phyloP scores from a whole-genome alignment of 2,797 vertebrate genomes.

The Nannoperca obscura region DNA sequence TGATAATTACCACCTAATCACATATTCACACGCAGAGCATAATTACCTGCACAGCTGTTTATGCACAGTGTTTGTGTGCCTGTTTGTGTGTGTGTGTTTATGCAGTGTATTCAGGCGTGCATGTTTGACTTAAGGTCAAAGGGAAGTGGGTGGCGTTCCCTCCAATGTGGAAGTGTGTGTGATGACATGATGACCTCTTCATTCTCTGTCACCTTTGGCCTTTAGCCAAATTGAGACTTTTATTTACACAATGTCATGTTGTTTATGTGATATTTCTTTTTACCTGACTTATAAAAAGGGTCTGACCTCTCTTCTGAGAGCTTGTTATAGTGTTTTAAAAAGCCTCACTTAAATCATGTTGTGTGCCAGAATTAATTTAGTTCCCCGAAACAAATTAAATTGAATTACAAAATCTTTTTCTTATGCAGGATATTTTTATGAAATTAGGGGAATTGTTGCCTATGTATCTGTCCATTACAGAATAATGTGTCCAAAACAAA shows the following conservation, averaged over 20 bases:
- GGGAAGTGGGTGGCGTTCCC: slow-evolving; percentile 65
- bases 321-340: not conserved
- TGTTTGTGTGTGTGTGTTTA: slow-evolving; percentile 14
- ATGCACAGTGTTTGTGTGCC: slow-evolving; percentile 22
- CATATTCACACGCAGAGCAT: slow-evolving; percentile 37
- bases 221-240: slow-evolving; percentile 21
- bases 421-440: not conserved
- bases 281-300: not conserved
- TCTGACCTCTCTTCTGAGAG: not conserved
- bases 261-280: slow-evolving; percentile 6
- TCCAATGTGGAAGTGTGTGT: slow-evolving; percentile 73
- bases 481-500: not conserved
- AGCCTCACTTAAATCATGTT: not conserved
- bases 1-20: slow-evolving; percentile 70
- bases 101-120: slow-evolving; percentile 6
- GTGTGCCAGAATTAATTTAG: not conserved
- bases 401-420: not conserved
- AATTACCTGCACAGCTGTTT: slow-evolving; percentile 60
- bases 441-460: not conserved
- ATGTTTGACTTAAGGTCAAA: slow-evolving; percentile 48
- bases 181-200: slow-evolving; percentile 69
- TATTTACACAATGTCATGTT: slow-evolving; percentile 18
- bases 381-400: not conserved
- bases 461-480: not conserved
- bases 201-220: slow-evolving; percentile 59